Evolutionary conservation across 2,113 vertebrate genomes (phyloP).

Genomic region (Mobula hypostoma): DNA sequence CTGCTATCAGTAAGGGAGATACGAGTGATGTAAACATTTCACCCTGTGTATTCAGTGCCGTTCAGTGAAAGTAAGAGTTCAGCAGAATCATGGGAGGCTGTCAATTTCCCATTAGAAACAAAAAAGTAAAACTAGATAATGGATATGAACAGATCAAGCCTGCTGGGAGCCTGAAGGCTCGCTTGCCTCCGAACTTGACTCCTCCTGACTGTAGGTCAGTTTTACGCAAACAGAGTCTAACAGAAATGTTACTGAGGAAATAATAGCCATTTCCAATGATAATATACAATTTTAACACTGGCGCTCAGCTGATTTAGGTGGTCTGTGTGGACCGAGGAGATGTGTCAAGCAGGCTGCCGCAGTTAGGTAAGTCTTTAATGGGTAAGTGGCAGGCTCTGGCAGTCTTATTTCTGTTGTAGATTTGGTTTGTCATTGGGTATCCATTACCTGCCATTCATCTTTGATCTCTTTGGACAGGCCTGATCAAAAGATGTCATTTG

Average conservation of each 20-base stretch:
- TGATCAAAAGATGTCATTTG: constrained; percentile 99
- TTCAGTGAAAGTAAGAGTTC: constrained; percentile 39
- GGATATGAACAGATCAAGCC: constrained; percentile 51
- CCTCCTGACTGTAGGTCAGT: constrained; percentile 52
- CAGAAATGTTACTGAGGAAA: constrained; percentile 96
- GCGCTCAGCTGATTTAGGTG: constrained; percentile 93
- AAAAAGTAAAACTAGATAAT: constrained; percentile 52
- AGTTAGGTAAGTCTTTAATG: constrained; percentile 86
- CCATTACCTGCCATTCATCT: constrained; percentile 98
- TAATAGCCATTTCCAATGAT: constrained; percentile 99
- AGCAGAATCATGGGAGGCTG: constrained; percentile 45
- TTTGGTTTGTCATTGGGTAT: constrained; percentile 86
- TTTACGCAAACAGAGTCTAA: constrained; percentile 72
- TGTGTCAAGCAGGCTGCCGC: constrained; percentile 81
- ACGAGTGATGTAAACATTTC: constrained; percentile 39
- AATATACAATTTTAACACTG: constrained; percentile 96
- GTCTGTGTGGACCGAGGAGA: constrained; percentile 57
- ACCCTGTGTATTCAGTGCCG: constrained; percentile 35
- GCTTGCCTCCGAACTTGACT: constrained; percentile 51
- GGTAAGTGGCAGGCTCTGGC: constrained; percentile 96
- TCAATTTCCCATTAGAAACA: constrained; percentile 45
- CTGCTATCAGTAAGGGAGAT: constrained; percentile 39
- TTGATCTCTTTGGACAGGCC: constrained; percentile 99
- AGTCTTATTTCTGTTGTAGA: constrained; percentile 95
- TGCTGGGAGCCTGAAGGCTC: constrained; percentile 49